These are phyloP conservation scores for Petrocephalus microphthalmus DNA, from an alignment of 2,113 vertebrate species.

Conservation along the genomic window DNA sequence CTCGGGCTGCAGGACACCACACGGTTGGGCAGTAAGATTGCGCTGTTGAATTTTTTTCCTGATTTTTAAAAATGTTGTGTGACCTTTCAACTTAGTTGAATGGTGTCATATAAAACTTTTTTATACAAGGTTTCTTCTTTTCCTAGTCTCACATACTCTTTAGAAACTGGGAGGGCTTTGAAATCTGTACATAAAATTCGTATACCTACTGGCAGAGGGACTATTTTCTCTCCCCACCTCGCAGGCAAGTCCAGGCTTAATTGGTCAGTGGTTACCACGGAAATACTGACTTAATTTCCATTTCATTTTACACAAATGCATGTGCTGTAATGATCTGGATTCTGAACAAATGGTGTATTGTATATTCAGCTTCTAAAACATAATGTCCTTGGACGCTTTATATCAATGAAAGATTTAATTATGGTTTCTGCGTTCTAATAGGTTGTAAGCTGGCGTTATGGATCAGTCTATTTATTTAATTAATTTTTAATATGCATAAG, in stretches of 20 bases:
- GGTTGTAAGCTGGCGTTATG: background rate
- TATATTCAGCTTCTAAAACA: background rate
- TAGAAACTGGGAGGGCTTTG: background rate
- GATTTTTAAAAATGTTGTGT: background rate
- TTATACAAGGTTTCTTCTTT: background rate
- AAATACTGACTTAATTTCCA: background rate
- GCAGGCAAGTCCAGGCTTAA: background rate
- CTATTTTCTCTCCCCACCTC: constrained; percentile 41
- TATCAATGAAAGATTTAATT: background rate
- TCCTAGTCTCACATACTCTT: background rate
- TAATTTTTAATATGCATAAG: background rate
- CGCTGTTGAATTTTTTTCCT: constrained; percentile 20
- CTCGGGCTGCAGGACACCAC: constrained; percentile 22
- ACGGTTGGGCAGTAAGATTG: constrained; percentile 13
- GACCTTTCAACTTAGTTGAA: background rate
- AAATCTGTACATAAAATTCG: background rate
- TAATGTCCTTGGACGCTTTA: background rate
- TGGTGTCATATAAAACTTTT: background rate
- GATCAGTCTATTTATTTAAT: background rate
- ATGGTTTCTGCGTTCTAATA: background rate
- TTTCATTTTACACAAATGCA: background rate
- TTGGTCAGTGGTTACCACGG: constrained; percentile 12
- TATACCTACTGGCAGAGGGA: constrained; percentile 12
- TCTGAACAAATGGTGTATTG: background rate
- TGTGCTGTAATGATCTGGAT: background rate